Evolutionary conservation across 1,140 invertebrate species (phyloP).

Genomic region (Drosophila orosa): DNA sequence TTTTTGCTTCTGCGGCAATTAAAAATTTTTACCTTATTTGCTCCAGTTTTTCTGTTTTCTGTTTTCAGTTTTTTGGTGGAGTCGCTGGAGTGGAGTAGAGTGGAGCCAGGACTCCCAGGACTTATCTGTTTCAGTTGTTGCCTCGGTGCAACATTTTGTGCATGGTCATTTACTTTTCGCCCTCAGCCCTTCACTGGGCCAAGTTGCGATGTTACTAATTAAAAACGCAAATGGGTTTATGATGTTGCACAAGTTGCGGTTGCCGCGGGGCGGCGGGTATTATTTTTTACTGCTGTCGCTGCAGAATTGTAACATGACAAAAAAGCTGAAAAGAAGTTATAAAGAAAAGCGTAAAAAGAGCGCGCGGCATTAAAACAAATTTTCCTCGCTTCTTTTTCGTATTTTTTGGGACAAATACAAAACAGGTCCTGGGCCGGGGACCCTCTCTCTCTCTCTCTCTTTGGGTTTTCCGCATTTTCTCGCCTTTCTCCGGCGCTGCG

Average conservation of each 20-base stretch:
- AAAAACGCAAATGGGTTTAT: conserved; percentile 82
- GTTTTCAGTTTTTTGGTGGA: conserved; percentile 2
- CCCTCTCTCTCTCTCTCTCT: neutral
- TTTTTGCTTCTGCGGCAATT: conserved; percentile 77
- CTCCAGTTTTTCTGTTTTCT: conserved; percentile 62
- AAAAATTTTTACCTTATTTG: conserved; percentile 82
- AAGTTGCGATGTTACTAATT: conserved; percentile 77
- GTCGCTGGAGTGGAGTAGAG: conserved; percentile 5
- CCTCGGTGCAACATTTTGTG: conserved; percentile 65
- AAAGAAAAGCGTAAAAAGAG: conserved; percentile 77
- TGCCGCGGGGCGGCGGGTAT: conserved; percentile 26
- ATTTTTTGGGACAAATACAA: conserved; percentile 61
- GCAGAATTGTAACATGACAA: conserved; percentile 70
- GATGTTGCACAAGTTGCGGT: conserved; percentile 80
- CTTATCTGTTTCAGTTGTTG: conserved; percentile 28
- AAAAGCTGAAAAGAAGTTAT: conserved; percentile 71
- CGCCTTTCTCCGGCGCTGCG: conserved; percentile 19
- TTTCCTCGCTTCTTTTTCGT: conserved; percentile 38
- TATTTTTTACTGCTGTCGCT: conserved; percentile 77
- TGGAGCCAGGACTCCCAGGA: conserved; percentile 7
- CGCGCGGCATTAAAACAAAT: conserved; percentile 77
- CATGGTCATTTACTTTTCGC: conserved; percentile 76
- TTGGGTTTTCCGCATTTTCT: conserved; percentile 17
- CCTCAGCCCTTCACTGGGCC: conserved; percentile 54
- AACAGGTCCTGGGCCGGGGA: conserved; percentile 53